A percentile compares a stretch with the other conserved stretches of the same genome.
Evolutionary conservation across 2,113 vertebrate genomes (phyloP).

Genomic region (Telmatochromis brachygnathus): DNA sequence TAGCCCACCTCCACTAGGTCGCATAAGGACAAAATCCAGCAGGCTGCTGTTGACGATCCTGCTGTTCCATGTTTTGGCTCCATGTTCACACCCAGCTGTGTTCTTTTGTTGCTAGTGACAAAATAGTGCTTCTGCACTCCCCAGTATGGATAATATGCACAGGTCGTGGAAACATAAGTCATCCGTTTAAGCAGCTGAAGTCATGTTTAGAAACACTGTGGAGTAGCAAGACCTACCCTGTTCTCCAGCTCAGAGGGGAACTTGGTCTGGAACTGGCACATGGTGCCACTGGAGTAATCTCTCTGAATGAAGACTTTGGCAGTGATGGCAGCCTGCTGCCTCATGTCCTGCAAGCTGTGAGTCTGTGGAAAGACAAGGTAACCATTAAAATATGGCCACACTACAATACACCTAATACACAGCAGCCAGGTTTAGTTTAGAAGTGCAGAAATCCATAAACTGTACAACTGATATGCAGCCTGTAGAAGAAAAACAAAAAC

Average conservation of each 20-base stretch:
- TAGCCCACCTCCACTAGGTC: slow-evolving; percentile 9
- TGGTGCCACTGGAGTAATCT: slow-evolving; percentile 91
- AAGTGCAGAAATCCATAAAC: background rate
- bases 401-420: background rate
- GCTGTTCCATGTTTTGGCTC: background rate
- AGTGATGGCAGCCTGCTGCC: slow-evolving; percentile 84
- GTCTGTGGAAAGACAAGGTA: slow-evolving; percentile 66
- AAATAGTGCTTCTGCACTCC: background rate
- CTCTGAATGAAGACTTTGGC: slow-evolving; percentile 96
- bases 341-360: slow-evolving; percentile 94
- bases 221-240: slow-evolving; percentile 72
- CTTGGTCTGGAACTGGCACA: slow-evolving; percentile 96
- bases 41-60: background rate
- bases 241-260: slow-evolving; percentile 92
- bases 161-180: background rate
- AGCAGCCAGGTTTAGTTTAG: background rate
- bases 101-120: background rate
- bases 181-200: background rate
- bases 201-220: background rate
- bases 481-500: background rate
- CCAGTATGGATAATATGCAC: background rate
- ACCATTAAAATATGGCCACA: background rate
- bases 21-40: background rate
- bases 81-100: background rate
- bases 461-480: background rate